Evolutionary conservation across 2,797 vertebrate species (phyloP), one percentile per base, ranked within the genome.

Genomic region (Neomorphus geoffroyi): DNA sequence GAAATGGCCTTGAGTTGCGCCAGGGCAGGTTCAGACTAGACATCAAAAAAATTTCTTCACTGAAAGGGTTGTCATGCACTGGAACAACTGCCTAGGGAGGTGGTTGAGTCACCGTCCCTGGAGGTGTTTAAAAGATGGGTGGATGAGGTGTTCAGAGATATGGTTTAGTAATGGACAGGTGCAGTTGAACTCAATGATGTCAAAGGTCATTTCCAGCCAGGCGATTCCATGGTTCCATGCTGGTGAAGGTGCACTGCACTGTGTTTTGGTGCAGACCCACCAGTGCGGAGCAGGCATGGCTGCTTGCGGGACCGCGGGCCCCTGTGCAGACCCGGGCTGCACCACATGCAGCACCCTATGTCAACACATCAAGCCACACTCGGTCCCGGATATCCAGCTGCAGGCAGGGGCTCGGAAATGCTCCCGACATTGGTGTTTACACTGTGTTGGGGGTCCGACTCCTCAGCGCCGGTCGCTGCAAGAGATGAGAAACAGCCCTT

Each of bases 341-440:
- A 24, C 43, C 3, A 1, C 23, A 11, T 0, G 0, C 32, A 54
- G n/a, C 50, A 21, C 30, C 0, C 0, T 3, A 33, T 56, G 0
- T 28, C 1, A 3, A 23, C 1, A 2, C 4, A 0, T 69, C 0
- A 0, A 72, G 39, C 60, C 54, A 1, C 0, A 0, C 60, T 66
- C 0, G 0, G 43, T 43, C 53, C 81, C 0, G 8, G 39, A 10
- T 32, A 53, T 46, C 18, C 0, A 0, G 50, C 15, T 0, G 0
- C 50, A 37, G 28, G 26, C 32, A 33, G 46, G 46, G 26, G 5
- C 60, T 82, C 1, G 0, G 81, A 80, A 62, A 28, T 33, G 62
- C 43, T 87, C 43, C 4, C 0, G 2, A 10, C 56, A 21, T 22
- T 37, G n/a, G 83, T 1, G 2, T 58, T 69, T 51, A 11, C 0